Base-by-base conservation (phyloP, 2,113 vertebrate genomes). In the Lophius piscatorius region DNA sequence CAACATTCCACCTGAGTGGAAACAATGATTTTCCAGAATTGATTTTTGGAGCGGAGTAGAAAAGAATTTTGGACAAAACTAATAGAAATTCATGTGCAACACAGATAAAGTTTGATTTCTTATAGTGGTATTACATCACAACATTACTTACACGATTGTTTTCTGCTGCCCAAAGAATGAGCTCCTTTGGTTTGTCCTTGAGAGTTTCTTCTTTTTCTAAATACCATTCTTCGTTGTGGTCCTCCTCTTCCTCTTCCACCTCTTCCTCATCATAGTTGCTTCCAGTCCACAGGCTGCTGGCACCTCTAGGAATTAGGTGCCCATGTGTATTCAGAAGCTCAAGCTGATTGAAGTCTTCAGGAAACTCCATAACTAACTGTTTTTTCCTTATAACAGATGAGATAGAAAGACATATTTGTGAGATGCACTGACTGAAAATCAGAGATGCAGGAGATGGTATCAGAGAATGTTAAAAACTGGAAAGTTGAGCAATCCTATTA, bases 271-370 rank as follows among this genome's bases (percentile, higher is more conserved):
- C 60, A 1, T 74, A 84, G 8, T 64, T 78, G 18, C 84, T 86
- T 11, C 70, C 84, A 0, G 80, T 79, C 91, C 91, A 92, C 10
- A 73, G 54, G 52, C 89, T 90, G 59, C 73, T 68, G 26, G 73
- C 72, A 7, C 88, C 89, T 16, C 84, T 62, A 3, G 91, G 90
- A 35, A 92, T 90, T 78, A 89, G 46, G 44, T 88, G 76, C 7
- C 84, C 78, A 2, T 91, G 91, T 13, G 87, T 73, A 31, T 90
- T 79, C 6, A 91, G 78, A 17, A 91, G 82, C 38, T 92, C 90
- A 0, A 91, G 85, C 42, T 92, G 91, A 76, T 90, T 90, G 23
- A 92, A 91, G 42, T 87, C 82, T 35, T 92, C 91, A 16, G 89
- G 88, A 74, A 89, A 87, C 46, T 91, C 88, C 90, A 90, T 90